Conservation (phyloP, 2,797 vertebrate species). For the Macrochelys suwanniensis region DNA sequence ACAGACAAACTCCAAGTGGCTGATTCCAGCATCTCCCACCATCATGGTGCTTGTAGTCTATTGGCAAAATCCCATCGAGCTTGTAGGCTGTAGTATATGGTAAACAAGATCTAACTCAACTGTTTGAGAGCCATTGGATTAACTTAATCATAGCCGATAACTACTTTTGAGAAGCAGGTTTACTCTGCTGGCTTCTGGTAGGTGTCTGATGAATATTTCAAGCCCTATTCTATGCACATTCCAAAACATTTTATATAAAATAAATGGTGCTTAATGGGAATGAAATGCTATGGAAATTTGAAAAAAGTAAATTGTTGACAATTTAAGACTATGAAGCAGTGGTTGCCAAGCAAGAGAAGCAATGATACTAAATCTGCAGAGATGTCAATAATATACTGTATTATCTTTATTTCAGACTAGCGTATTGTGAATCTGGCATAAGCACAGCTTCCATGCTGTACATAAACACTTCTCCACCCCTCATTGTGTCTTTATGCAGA, state of each 20-base stretch:
- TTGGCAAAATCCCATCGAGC: neutral
- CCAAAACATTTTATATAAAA: neutral
- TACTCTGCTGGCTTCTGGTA: slow-evolving; percentile 19
- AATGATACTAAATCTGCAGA: no score
- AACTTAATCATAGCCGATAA: slow-evolving; percentile 1
- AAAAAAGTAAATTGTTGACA: neutral
- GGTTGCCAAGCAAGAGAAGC: neutral
- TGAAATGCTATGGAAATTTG: neutral
- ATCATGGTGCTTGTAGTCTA: neutral
- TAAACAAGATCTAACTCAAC: neutral
- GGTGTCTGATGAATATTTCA: slow-evolving; percentile 58
- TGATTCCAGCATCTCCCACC: neutral
- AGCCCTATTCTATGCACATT: neutral
- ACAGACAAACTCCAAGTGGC: neutral
- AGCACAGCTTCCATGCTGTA: no score
- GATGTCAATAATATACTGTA: no score
- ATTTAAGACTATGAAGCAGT: rapidly evolving
- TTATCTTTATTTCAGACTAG: no score
- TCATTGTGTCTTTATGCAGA: no score
- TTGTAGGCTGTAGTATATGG: neutral
- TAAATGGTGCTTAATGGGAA: neutral
- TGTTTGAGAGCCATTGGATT: neutral
- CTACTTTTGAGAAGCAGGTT: neutral
- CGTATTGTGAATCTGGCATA: no score
- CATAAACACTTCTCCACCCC: no score